phyloP scores from a whole-genome alignment of 1,140 invertebrate species.

The Lucilia sericata region DNA sequence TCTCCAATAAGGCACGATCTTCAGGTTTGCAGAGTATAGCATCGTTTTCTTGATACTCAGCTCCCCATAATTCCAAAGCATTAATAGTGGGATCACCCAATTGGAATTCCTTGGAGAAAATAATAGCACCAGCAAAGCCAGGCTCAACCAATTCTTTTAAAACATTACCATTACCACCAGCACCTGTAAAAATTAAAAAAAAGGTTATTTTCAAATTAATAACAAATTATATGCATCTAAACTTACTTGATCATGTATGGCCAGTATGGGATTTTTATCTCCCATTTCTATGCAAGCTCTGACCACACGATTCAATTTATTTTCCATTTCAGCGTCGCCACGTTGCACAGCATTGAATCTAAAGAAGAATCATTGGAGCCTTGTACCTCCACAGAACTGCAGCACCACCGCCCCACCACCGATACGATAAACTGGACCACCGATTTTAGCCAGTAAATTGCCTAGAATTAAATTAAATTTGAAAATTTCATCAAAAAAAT shows the following conservation, averaged over 20 bases:
- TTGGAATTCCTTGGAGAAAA: constrained; percentile 88
- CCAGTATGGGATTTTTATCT: constrained; percentile 88
- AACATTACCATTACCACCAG: constrained; percentile 98
- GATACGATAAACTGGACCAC: constrained; percentile 96
- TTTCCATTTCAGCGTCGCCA: constrained; percentile 98
- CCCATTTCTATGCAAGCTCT: constrained; percentile 89
- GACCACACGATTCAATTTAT: constrained; percentile 94
- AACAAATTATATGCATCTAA: background rate
- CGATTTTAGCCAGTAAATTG: constrained; percentile 93
- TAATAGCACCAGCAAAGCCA: constrained; percentile 82
- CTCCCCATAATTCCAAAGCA: constrained; percentile 95
- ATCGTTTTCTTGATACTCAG: constrained; percentile 98
- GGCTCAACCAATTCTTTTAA: constrained; percentile 97
- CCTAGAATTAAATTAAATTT: constrained; percentile 68
- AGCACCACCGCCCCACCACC: constrained; percentile 96
- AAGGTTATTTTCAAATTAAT: constrained; percentile 19
- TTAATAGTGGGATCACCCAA: constrained; percentile 95
- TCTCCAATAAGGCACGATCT: constrained; percentile 75
- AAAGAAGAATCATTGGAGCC: constrained; percentile 87
- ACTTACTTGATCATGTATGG: constrained; percentile 64
- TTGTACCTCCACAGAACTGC: constrained; percentile 96
- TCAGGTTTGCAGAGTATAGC: constrained; percentile 83
- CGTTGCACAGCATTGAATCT: constrained; percentile 96
- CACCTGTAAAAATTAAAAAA: constrained; percentile 73
- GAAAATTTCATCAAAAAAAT: background rate